Percentiles rank a stretch among this genome's conserved stretches.
Conservation (phyloP, 2,797 vertebrate species). For the Chelon labrosus region DNA sequence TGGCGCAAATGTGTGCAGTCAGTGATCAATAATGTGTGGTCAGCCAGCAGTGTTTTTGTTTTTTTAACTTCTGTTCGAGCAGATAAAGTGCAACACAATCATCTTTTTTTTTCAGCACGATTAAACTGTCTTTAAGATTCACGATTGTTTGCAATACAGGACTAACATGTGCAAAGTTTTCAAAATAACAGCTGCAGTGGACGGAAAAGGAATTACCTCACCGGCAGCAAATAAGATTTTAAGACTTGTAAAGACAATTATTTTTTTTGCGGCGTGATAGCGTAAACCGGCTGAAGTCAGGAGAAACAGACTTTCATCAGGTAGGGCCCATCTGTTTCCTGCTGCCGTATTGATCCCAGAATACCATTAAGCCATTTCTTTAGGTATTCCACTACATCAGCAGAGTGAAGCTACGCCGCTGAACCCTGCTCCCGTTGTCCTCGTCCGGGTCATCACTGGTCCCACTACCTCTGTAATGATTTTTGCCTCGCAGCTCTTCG, state of each 20-base stretch:
- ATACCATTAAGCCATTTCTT: conserved; percentile 74
- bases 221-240: conserved; percentile 1
- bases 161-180: background rate
- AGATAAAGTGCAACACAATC: too few relatives aligned
- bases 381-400: conserved; percentile 75
- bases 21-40: background rate
- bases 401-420: conserved; percentile 48
- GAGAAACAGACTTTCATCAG: conserved; percentile 61
- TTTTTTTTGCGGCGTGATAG: conserved; percentile 26
- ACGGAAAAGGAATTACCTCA: conserved; percentile 7
- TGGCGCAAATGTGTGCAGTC: too few relatives aligned
- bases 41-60: too few relatives aligned
- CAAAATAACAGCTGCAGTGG: background rate
- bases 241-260: conserved; percentile 31
- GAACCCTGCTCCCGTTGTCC: conserved; percentile 32
- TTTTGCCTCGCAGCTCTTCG: conserved; percentile 10
- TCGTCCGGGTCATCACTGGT: conserved; percentile 21
- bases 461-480: conserved; percentile 39
- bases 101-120: background rate
- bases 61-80: too few relatives aligned
- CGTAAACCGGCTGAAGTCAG: conserved; percentile 60
- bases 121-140: conserved; percentile 10
- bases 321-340: conserved; percentile 68
- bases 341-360: conserved; percentile 72
- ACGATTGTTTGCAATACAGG: background rate